Evolutionary conservation across 1,140 invertebrate genomes (phyloP).

Genomic region (Pantala flavescens): DNA sequence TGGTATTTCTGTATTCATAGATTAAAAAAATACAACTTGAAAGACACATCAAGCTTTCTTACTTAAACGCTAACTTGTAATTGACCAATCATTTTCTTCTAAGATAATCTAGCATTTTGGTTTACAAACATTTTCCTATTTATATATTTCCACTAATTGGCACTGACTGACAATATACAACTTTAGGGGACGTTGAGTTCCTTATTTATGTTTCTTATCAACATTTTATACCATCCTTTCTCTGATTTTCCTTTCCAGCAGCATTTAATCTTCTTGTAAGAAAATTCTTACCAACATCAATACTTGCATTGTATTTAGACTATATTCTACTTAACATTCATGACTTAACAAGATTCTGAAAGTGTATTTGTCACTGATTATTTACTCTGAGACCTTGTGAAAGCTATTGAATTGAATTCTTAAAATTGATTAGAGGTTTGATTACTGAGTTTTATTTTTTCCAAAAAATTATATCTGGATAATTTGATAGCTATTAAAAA

Average conservation of each 20-base stretch:
- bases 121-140: constrained; percentile 8
- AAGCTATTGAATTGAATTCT: no score
- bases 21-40: constrained; percentile 11
- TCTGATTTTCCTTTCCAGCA: not conserved
- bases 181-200: constrained; percentile 4
- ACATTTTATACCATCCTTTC: not conserved
- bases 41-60: constrained; percentile 7
- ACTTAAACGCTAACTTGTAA: not conserved
- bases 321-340: not conserved
- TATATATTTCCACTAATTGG: not conserved
- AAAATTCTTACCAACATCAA: not conserved
- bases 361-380: not conserved
- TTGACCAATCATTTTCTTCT: not conserved
- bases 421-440: no score
- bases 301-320: not conserved
- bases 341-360: not conserved
- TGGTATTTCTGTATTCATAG: not conserved
- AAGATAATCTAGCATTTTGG: not conserved
- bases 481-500: no score
- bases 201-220: not conserved
- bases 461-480: no score
- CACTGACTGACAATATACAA: not conserved
- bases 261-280: not conserved
- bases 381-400: not conserved
- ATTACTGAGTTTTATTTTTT: no score